Conservation (phyloP, 2,797 vertebrate species). For the Cyprinella venusta region DNA sequence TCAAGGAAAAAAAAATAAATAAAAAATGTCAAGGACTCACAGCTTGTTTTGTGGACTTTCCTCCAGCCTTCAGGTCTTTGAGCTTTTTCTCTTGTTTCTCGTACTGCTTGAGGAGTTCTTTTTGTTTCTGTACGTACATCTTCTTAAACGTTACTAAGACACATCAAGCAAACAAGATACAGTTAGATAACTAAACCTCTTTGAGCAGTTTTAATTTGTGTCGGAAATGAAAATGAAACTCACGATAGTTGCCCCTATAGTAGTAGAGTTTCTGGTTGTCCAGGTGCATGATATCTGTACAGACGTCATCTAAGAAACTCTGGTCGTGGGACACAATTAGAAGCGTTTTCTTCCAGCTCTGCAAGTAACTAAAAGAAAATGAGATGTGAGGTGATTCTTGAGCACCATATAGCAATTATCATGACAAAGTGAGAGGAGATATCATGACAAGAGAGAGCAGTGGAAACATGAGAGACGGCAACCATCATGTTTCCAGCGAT, state of each 20-base stretch:
- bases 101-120: slow-evolving; percentile 90
- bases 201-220: no score
- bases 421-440: not conserved
- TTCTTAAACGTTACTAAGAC: slow-evolving; percentile 91
- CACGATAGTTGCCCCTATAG: slow-evolving; percentile 92
- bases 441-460: not conserved
- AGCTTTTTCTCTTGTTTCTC: slow-evolving; percentile 95
- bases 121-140: slow-evolving; percentile 96
- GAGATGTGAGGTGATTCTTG: not conserved
- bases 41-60: slow-evolving; percentile 94
- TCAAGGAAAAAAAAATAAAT: not conserved
- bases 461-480: not conserved
- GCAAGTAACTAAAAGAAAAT: slow-evolving; percentile 83
- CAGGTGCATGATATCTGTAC: slow-evolving; percentile 90
- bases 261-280: slow-evolving; percentile 90
- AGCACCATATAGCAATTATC: not conserved
- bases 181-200: not conserved
- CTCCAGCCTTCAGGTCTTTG: slow-evolving; percentile 90
- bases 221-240: slow-evolving; percentile 57
- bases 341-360: slow-evolving; percentile 92
- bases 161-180: not conserved
- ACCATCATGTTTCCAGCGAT: not conserved
- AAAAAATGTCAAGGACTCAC: slow-evolving; percentile 71
- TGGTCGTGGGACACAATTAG: slow-evolving; percentile 94
- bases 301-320: slow-evolving; percentile 92